Conservation (phyloP, 2,888 invertebrate species). For the Trypoxylon attenuatum region DNA sequence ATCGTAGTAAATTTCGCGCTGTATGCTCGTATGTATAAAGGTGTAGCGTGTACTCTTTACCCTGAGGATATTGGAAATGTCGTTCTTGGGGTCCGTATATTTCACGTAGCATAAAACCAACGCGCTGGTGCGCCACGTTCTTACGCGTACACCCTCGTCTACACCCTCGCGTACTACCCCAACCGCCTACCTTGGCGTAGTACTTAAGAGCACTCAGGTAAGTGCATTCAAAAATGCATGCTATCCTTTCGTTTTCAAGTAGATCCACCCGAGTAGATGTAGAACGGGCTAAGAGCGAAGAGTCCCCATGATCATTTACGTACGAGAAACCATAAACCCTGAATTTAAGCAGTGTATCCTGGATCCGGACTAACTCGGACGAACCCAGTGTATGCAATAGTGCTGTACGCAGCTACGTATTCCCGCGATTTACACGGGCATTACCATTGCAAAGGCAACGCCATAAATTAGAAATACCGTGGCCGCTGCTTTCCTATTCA, state of each 20-base stretch:
- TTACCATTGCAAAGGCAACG: slow-evolving; percentile 60
- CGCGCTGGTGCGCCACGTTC: too few species aligned
- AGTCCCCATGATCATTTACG: slow-evolving; percentile 47
- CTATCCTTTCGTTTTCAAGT: slow-evolving; percentile 33
- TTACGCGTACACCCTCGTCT: too few species aligned
- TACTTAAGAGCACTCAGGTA: slow-evolving; percentile 51
- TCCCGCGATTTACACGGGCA: slow-evolving; percentile 53
- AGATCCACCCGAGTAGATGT: slow-evolving; percentile 13
- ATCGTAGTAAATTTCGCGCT: slow-evolving; percentile 41
- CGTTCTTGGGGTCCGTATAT: slow-evolving; percentile 43
- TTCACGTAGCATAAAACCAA: slow-evolving; percentile 47
- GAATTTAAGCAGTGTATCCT: slow-evolving; percentile 49
- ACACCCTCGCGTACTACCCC: neutral
- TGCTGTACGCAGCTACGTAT: slow-evolving; percentile 41
- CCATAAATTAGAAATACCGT: slow-evolving; percentile 59
- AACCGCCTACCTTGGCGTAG: slow-evolving; percentile 3
- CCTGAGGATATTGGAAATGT: slow-evolving; percentile 49
- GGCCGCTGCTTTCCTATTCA: slow-evolving; percentile 52
- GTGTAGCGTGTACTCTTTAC: slow-evolving; percentile 28
- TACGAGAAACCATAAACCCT: slow-evolving; percentile 49
- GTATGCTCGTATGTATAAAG: slow-evolving; percentile 25
- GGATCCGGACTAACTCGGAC: slow-evolving; percentile 42
- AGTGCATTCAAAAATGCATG: slow-evolving; percentile 56
- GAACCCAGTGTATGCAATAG: slow-evolving; percentile 50
- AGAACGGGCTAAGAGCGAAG: slow-evolving; percentile 13